Evolutionary conservation across 2,113 vertebrate genomes (phyloP).

Genomic region (Synodontis membranacea): DNA sequence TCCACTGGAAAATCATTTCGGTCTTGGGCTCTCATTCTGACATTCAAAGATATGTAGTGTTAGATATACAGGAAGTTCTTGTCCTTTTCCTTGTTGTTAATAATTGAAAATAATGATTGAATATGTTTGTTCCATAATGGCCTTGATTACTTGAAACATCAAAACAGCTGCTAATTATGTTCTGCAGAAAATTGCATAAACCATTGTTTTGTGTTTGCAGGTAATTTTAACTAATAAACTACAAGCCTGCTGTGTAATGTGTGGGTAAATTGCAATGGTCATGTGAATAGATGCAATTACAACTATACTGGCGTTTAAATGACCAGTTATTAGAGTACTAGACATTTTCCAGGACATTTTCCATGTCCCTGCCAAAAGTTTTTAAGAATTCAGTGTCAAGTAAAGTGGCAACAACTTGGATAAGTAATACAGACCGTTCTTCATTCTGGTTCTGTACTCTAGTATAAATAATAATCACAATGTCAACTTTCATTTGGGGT

Average conservation of each 20-base stretch:
- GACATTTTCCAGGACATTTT: background rate
- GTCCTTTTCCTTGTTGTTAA: background rate
- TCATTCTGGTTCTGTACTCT: background rate
- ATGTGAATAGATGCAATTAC: background rate
- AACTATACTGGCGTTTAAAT: background rate
- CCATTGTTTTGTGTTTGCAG: background rate
- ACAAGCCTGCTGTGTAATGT: background rate
- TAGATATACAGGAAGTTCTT: background rate
- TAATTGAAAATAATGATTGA: too few species aligned
- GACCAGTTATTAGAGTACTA: background rate
- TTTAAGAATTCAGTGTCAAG: background rate
- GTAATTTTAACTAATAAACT: slow-evolving; percentile 50
- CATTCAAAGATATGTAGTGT: background rate
- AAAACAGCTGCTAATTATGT: slow-evolving; percentile 15
- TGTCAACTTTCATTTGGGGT: background rate
- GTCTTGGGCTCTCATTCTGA: background rate
- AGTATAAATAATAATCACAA: background rate
- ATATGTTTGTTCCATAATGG: background rate
- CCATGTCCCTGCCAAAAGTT: background rate
- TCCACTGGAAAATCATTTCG: background rate
- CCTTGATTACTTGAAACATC: background rate
- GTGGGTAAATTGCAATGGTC: background rate
- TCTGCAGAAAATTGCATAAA: slow-evolving; percentile 7
- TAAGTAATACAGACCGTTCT: background rate
- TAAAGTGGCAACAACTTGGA: background rate